These are phyloP conservation scores for Orthosia gothica DNA, from an alignment of 2,888 invertebrate genomes.

Conservation along the genomic window DNA sequence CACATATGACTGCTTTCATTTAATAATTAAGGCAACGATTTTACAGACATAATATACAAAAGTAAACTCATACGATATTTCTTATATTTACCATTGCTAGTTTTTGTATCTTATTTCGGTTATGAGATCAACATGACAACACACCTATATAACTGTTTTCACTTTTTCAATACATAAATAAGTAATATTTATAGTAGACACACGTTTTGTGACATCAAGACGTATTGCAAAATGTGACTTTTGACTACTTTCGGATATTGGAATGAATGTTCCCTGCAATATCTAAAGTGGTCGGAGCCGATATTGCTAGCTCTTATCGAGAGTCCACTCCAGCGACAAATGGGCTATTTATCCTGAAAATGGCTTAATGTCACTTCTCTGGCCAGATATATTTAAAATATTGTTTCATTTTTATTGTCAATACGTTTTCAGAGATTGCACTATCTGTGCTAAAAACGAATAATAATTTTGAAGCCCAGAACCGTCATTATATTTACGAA, in stretches of 20 bases:
- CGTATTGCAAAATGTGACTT: constrained; percentile 10
- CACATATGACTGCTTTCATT: neutral
- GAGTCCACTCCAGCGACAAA: constrained; percentile 44
- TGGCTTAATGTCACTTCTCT: constrained; percentile 22
- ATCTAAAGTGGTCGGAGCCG: constrained; percentile 44
- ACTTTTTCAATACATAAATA: neutral
- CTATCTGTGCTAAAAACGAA: neutral
- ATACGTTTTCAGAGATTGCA: constrained; percentile 14
- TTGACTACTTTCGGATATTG: constrained; percentile 30
- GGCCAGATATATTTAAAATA: constrained; percentile 21
- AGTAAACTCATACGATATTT: neutral
- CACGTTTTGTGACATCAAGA: constrained; percentile 6
- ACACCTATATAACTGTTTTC: too few relatives aligned
- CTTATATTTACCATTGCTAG: neutral
- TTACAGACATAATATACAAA: too few relatives aligned
- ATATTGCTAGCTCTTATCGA: constrained; percentile 33
- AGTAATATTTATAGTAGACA: neutral
- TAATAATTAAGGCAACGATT: neutral
- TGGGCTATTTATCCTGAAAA: constrained; percentile 48
- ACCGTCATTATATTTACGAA: neutral
- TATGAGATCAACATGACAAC: too few relatives aligned
- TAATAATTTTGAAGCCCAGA: neutral
- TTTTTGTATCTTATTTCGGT: too few relatives aligned
- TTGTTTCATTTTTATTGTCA: constrained; percentile 23
- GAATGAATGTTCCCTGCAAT: constrained; percentile 42